Conservation (phyloP, 2,888 invertebrate species). For the Neoaliturus tenellus region DNA sequence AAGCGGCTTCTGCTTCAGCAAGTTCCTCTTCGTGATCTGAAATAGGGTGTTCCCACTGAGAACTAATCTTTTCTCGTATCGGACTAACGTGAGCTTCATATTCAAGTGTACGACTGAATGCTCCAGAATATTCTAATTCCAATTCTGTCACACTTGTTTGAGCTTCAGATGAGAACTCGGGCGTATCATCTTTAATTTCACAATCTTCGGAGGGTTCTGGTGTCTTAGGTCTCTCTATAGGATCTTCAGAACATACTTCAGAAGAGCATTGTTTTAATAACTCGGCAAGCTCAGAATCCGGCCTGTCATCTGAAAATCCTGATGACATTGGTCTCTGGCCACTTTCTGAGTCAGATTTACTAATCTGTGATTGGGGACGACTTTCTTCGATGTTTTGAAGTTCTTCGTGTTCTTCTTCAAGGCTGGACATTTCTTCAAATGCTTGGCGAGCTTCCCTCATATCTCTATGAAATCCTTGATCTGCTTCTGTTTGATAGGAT, state of each 20-base stretch:
- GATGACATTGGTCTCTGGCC: constrained; percentile 70
- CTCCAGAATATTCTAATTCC: constrained; percentile 71
- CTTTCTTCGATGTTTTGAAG: constrained; percentile 74
- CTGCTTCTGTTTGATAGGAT: constrained; percentile 73
- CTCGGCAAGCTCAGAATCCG: constrained; percentile 72
- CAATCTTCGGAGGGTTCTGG: constrained; percentile 73
- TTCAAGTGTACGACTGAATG: constrained; percentile 66
- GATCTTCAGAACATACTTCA: constrained; percentile 71
- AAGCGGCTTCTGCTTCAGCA: constrained; percentile 74
- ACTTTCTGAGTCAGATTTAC: constrained; percentile 71
- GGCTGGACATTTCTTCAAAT: constrained; percentile 48
- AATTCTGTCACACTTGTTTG: constrained; percentile 72
- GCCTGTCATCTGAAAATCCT: constrained; percentile 71
- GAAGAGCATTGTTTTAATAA: constrained; percentile 71
- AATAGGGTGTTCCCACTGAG: constrained; percentile 59
- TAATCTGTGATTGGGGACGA: constrained; percentile 70
- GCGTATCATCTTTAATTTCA: constrained; percentile 71
- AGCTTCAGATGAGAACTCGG: constrained; percentile 70
- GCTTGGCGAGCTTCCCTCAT: constrained; percentile 71
- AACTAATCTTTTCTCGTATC: constrained; percentile 65
- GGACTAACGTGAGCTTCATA: constrained; percentile 68
- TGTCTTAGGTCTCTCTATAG: constrained; percentile 75
- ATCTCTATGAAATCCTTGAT: constrained; percentile 72
- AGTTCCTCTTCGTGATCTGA: constrained; percentile 70
- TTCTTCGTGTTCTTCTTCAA: constrained; percentile 73